Conservation (phyloP, 1,140 invertebrate species). For the Bombus breviceps region DNA sequence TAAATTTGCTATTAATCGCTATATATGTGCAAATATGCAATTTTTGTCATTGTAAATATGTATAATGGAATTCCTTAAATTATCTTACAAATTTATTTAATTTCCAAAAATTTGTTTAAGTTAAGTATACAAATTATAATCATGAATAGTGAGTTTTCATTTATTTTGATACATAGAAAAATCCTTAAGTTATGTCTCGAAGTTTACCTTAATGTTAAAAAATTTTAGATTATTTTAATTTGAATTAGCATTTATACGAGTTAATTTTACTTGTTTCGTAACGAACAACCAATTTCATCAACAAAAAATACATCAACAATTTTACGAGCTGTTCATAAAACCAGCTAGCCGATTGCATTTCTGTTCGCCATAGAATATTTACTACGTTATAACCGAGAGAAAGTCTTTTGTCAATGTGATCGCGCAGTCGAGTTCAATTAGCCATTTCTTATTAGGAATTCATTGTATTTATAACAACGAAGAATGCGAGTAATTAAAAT, state of each 20-base stretch:
- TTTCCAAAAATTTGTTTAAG: too few species aligned
- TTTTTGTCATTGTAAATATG: too few species aligned
- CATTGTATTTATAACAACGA: neutral
- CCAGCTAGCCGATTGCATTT: neutral
- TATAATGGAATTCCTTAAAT: too few species aligned
- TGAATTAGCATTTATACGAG: neutral
- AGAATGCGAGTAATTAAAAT: neutral
- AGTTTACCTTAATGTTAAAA: too few species aligned
- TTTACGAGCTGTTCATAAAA: neutral
- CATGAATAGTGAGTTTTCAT: too few species aligned
- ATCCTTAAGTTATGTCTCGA: too few species aligned
- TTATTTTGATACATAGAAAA: too few species aligned
- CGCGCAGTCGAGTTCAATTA: neutral
- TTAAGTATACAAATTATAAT: too few species aligned
- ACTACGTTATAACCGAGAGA: neutral
- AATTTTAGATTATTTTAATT: neutral
- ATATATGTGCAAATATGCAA: too few species aligned
- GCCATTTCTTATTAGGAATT: neutral
- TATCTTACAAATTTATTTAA: too few species aligned
- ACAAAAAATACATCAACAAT: neutral
- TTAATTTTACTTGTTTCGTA: neutral
- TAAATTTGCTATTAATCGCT: too few species aligned
- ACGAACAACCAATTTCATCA: neutral
- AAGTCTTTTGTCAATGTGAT: neutral
- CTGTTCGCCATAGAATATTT: neutral